phyloP scores from a whole-genome alignment of 2,113 vertebrate genomes.

The Perognathus longimembris region DNA sequence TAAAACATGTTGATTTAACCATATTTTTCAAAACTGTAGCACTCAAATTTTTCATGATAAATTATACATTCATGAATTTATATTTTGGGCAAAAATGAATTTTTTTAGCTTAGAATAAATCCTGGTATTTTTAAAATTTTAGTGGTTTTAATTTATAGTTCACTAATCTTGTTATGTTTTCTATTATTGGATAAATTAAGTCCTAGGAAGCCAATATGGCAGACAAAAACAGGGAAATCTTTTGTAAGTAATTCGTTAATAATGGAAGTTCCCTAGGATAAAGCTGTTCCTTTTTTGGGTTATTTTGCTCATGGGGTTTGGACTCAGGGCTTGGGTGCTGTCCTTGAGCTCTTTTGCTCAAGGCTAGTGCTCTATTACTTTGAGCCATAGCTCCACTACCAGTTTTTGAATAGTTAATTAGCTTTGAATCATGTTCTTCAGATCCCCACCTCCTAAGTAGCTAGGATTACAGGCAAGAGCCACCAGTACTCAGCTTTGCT shows the following conservation, averaged over 20 bases:
- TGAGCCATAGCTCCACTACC: too few species aligned
- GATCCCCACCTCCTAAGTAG: too few species aligned
- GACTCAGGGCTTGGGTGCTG: too few species aligned
- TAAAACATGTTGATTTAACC: background rate
- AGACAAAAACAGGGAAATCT: background rate
- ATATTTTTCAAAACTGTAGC: conserved; percentile 9
- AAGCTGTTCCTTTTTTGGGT: too few species aligned
- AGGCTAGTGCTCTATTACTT: too few species aligned
- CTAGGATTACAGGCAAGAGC: too few species aligned
- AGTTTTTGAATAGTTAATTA: too few species aligned
- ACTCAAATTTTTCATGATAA: background rate
- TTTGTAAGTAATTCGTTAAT: conserved; percentile 40
- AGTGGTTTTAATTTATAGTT: conserved; percentile 57
- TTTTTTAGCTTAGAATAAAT: conserved; percentile 40
- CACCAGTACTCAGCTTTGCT: background rate
- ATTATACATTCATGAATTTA: background rate
- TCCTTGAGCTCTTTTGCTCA: too few species aligned
- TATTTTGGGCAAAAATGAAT: conserved; percentile 19
- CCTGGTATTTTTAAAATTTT: conserved; percentile 41
- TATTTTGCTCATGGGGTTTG: too few species aligned
- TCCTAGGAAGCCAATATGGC: conserved; percentile 26
- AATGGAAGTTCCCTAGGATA: background rate
- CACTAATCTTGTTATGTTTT: background rate
- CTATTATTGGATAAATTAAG: too few species aligned
- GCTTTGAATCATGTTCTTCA: too few species aligned